These are phyloP conservation scores for Laterallus jamaicensis DNA, from an alignment of 2,113 vertebrate genomes.

Conservation along the genomic window DNA sequence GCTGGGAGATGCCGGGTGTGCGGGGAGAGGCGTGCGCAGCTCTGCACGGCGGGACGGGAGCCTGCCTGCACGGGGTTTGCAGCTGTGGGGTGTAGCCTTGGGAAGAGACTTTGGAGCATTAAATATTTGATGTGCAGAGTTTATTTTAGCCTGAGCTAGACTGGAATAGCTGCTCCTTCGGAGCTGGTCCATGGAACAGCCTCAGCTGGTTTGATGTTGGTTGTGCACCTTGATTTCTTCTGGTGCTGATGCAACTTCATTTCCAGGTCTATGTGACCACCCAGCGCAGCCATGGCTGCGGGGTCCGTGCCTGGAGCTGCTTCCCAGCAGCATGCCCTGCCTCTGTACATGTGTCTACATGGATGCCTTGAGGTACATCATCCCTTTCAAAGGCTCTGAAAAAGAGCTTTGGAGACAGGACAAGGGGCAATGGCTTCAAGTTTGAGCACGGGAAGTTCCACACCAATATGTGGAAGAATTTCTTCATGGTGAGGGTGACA, in stretches of 20 bases:
- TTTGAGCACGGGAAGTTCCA: too few relatives aligned
- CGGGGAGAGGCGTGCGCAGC: neutral
- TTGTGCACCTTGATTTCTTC: neutral
- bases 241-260: accelerated
- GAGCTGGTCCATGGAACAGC: neutral
- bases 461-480: too few relatives aligned
- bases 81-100: neutral
- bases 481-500: too few relatives aligned
- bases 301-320: neutral
- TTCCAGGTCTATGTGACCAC: accelerated
- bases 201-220: accelerated
- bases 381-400: neutral
- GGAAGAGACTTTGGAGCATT: neutral
- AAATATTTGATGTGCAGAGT: slow-evolving; percentile 12
- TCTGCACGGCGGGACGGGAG: neutral
- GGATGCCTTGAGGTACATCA: accelerated
- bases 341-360: accelerated
- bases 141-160: slow-evolving; percentile 27
- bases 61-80: neutral
- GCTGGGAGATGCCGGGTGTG: neutral
- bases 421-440: too few relatives aligned
- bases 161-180: neutral
- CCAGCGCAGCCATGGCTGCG: accelerated
- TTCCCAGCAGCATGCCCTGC: neutral
- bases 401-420: too few relatives aligned